A percentile compares a stretch with the other conserved stretches of the same genome.
Conservation (phyloP, 1,140 invertebrate species). For the Drosophila sproati region DNA sequence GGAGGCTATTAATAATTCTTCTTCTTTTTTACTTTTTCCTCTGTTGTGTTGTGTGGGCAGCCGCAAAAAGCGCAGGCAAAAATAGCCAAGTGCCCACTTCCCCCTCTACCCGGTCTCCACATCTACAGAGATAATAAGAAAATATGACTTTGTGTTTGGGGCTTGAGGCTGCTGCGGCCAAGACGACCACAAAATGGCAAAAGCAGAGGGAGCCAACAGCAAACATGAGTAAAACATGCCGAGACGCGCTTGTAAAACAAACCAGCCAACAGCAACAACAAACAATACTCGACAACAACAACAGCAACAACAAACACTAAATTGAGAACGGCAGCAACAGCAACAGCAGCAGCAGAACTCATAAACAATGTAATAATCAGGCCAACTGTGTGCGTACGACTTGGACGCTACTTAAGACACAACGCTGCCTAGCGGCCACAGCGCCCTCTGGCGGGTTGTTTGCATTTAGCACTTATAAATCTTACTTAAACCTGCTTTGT, state of each 20-base stretch:
- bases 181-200: slow-evolving; percentile 59
- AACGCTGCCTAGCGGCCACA: slow-evolving; percentile 17
- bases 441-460: slow-evolving; percentile 25
- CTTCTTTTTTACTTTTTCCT: slow-evolving; percentile 37
- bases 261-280: slow-evolving; percentile 49
- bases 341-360: slow-evolving; percentile 54
- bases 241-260: slow-evolving; percentile 77
- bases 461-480: slow-evolving; percentile 57
- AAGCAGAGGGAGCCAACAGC: slow-evolving; percentile 15
- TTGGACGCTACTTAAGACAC: slow-evolving; percentile 57
- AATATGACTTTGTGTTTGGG: slow-evolving; percentile 72
- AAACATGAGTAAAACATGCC: slow-evolving; percentile 70
- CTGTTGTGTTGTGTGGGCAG: slow-evolving; percentile 44
- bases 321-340: slow-evolving; percentile 55
- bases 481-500: slow-evolving; percentile 69
- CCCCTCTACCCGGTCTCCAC: background rate
- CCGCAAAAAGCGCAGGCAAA: slow-evolving; percentile 65
- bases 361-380: slow-evolving; percentile 83
- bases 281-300: slow-evolving; percentile 14
- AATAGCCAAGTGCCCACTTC: slow-evolving; percentile 24
- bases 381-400: slow-evolving; percentile 54
- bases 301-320: slow-evolving; percentile 68
- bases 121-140: slow-evolving; percentile 70
- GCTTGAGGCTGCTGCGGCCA: slow-evolving; percentile 43
- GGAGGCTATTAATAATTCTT: slow-evolving; percentile 78